Percentiles rank a stretch among this genome's conserved stretches.
Conservation (phyloP, 2,113 vertebrate species). For the Thunnus maccoyii region DNA sequence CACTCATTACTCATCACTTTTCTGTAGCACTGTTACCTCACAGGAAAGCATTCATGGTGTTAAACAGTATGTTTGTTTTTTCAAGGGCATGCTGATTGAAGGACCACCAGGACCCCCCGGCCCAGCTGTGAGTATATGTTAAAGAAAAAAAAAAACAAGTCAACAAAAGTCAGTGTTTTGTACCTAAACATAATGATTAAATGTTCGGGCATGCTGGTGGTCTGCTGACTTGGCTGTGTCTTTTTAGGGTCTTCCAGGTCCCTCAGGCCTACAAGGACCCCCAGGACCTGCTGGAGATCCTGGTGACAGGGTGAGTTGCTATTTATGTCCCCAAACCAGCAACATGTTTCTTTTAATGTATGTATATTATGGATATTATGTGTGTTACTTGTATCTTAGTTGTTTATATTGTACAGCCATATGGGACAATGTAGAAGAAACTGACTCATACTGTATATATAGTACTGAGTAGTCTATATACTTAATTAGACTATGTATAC, state of each 20-base stretch:
- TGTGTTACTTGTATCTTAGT: too few species aligned
- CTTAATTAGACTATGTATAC: too few species aligned
- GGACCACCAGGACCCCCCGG: slow-evolving; percentile 92
- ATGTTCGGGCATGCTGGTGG: background rate
- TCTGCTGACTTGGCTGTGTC: slow-evolving; percentile 44
- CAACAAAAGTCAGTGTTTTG: background rate
- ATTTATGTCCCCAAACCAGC: background rate
- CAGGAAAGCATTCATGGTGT: background rate
- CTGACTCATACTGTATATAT: too few species aligned
- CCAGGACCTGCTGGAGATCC: slow-evolving; percentile 92
- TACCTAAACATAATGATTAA: background rate
- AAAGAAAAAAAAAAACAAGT: background rate
- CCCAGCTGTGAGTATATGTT: slow-evolving; percentile 88
- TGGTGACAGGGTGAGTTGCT: slow-evolving; percentile 93
- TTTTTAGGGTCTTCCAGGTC: slow-evolving; percentile 93
- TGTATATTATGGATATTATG: background rate
- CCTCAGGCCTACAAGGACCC: slow-evolving; percentile 93
- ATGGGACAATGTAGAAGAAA: too few species aligned
- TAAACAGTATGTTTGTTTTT: slow-evolving; percentile 49
- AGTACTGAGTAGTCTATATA: too few species aligned
- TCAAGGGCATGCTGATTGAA: slow-evolving; percentile 97
- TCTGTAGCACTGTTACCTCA: background rate
- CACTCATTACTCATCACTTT: background rate
- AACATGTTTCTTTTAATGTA: background rate
- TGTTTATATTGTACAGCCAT: too few species aligned